Evolutionary conservation across 2,888 invertebrate genomes (phyloP), one percentile per base, ranked within the genome.

Genomic region (Disparrhopalites patrizii): DNA sequence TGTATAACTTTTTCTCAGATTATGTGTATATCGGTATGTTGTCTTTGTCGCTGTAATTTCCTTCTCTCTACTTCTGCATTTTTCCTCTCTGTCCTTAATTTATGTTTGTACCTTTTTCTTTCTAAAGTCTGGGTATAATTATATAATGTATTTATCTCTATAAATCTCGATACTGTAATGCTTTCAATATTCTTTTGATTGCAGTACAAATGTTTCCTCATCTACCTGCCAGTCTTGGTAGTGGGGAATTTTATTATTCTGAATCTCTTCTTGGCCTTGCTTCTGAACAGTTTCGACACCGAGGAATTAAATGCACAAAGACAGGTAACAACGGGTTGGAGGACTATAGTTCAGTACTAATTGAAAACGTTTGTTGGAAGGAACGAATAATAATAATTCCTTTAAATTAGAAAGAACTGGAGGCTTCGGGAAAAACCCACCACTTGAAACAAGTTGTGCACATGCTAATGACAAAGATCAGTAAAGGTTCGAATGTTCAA

Each of bases 201-300:
- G 62, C 66, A 67, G n/a, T 72, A 91, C 70, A 88, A 89, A 51
- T 96, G 96, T 79, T 90, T 96, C 81, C 90, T 92, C 68, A 92
- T 97, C 76, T 96, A 96, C 81, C 83, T 96, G 67, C 94, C 95
- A 54, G 93, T 95, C 23, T 83, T 96, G 58, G 93, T 96, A 4
- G 91, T 97, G 88, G 96, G 96, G 64, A 95, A 96, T 81, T 96
- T 96, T 79, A 93, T 96, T 90, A 95, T 96, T 74, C 88, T 96
- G 78, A 96, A 96, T 80, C 89, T 96, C 84, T 96, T 96, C 85
- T 89, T 96, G 85, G 96, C 95, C 79, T 85, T 96, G 86, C 85
- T 96, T 83, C 92, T 96, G 84, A 96, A 71, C 62, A 5, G 8
- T 18, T 36, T 57, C 31, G 28, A 31, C 57, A 93, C 92, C 60